phyloP scores from a whole-genome alignment of 1,140 invertebrate genomes.

The Holcopasites calliopsidis region DNA sequence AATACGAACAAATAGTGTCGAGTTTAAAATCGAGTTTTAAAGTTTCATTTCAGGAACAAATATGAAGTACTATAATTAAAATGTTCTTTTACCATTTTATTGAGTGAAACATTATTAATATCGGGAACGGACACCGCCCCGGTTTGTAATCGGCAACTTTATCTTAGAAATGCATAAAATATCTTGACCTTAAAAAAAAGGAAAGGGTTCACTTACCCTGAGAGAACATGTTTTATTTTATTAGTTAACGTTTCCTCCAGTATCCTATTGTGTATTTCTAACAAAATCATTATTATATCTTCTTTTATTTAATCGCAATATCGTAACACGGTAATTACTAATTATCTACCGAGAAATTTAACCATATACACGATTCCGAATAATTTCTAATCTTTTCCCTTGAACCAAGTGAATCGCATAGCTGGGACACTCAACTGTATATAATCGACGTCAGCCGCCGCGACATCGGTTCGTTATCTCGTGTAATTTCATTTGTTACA shows the following conservation, averaged over 20 bases:
- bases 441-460: not conserved
- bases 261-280: constrained; percentile 99
- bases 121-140: constrained; percentile 61
- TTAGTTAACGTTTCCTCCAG: constrained; percentile 96
- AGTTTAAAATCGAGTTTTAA: not conserved
- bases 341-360: constrained; percentile 66
- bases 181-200: constrained; percentile 24
- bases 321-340: constrained; percentile 71
- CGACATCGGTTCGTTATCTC: not conserved
- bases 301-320: constrained; percentile 66
- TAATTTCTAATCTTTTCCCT: constrained; percentile 47
- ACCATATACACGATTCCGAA: constrained; percentile 60
- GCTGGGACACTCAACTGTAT: constrained; percentile 26
- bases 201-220: constrained; percentile 88
- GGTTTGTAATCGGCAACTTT: constrained; percentile 21
- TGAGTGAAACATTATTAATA: constrained; percentile 6
- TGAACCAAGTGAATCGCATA: constrained; percentile 15
- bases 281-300: constrained; percentile 93
- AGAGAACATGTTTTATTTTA: constrained; percentile 97
- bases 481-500: no score
- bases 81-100: not conserved
- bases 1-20: not conserved
- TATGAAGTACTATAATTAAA: not conserved
- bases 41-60: not conserved
- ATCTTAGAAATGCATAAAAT: constrained; percentile 49